These are phyloP conservation scores for Oscheius sp. DNA, from an alignment of 2,888 invertebrate genomes.

Conservation along the genomic window DNA sequence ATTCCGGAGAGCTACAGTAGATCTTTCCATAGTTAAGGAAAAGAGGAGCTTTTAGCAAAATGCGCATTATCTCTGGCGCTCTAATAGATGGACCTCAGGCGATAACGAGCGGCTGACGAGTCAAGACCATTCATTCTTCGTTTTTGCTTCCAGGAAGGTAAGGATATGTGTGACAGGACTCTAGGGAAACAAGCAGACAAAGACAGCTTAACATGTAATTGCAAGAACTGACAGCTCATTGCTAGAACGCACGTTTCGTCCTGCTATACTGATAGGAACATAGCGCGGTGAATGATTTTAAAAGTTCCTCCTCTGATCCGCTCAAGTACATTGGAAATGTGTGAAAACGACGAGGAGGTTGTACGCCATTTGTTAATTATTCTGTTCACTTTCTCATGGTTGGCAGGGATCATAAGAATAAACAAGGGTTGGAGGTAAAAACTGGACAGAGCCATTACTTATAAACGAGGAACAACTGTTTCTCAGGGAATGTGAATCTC, in stretches of 20 bases:
- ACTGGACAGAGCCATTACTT: not conserved
- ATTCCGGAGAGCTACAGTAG: no score
- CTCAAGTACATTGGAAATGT: not conserved
- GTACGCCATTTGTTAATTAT: not conserved
- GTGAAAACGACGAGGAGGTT: not conserved
- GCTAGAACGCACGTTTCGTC: no score
- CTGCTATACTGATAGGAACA: no score
- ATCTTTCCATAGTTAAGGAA: no score
- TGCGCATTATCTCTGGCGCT: no score
- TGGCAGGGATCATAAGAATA: not conserved
- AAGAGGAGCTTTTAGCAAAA: no score
- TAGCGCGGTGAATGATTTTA: not conserved
- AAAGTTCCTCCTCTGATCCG: not conserved
- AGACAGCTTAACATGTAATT: not conserved
- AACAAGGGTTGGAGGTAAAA: not conserved
- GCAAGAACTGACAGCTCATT: not conserved
- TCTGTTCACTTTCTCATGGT: not conserved
- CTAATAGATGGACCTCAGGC: no score
- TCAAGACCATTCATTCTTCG: not conserved
- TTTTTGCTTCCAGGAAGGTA: not conserved
- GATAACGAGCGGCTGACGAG: not conserved
- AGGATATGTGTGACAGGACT: slow-evolving; percentile 4
- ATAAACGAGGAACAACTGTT: not conserved
- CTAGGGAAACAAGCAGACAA: not conserved
- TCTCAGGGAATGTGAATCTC: not conserved